Evolutionary conservation across 2,113 vertebrate species (phyloP), one percentile per base, ranked within the genome.

Genomic region (Ammodytes marinus): DNA sequence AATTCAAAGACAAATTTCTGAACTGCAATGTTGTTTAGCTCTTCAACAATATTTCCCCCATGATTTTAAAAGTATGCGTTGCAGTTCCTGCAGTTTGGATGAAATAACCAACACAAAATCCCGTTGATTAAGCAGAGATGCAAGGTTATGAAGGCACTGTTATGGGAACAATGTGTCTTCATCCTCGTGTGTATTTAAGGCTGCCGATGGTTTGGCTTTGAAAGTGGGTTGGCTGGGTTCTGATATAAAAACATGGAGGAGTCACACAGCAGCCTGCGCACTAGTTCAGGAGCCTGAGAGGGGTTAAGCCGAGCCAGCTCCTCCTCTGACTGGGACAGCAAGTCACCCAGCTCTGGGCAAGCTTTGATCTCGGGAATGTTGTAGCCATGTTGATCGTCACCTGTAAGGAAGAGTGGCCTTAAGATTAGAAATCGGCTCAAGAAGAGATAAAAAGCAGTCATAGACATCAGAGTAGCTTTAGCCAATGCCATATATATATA

Each of bases 201-300:
- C 73, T 79, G 76, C 74, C 43, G 55, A 15, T 71, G 55, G 69
- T 71, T 78, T 77, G 77, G 71, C 50, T 55, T 79, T n/a, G 83
- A 83, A 76, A 77, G 63, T 6, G 70, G 69, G 12, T 6, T 63
- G n/a, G 71, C 79, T 57, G 90, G 59, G 17, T 72, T 91, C 76
- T 96, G 93, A 75, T 96, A 96, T 63, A 96, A 88, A 90, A 92
- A 96, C 93, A 95, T 95, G 87, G 95, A 96, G 60, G 95, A 95
- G 86, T 96, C 95, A 49, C 93, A 94, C 57, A 96, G 94, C 71
- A 96, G 90, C 81, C 95, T 89, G 50, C 88, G 90, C 59, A 95
- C 91, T 4, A 94, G 87, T 63, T 93, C 91, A 3, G 93, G 91
- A 46, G 89, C 57, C 57, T 93, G 87, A 6, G 81, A 83, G 14